Percentiles rank a stretch among this genome's conserved stretches.
Conservation (phyloP, 2,797 vertebrate species). For the Pipistrellus pygmaeus region DNA sequence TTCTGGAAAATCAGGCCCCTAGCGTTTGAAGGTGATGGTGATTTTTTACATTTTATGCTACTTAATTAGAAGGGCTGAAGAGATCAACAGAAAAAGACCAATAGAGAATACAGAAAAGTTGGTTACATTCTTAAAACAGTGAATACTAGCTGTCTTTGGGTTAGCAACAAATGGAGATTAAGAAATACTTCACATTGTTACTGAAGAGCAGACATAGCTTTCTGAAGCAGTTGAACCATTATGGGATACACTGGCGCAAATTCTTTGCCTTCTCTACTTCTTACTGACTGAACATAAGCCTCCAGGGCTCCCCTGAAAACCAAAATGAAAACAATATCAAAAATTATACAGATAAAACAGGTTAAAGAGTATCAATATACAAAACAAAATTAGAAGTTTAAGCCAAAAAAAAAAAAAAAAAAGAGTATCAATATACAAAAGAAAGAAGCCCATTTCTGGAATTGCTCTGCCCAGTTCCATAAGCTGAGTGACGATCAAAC, state of each 20-base stretch:
- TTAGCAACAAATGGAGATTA: not conserved
- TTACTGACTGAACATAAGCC: conserved; percentile 96
- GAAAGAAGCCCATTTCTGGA: not conserved
- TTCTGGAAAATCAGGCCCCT: not conserved
- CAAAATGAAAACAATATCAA: conserved; percentile 65
- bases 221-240: conserved; percentile 97
- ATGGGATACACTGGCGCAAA: conserved; percentile 97
- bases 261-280: conserved; percentile 94
- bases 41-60: not conserved
- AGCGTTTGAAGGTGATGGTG: not conserved
- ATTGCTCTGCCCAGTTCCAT: not conserved
- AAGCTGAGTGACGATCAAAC: not conserved
- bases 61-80: not conserved
- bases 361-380: too few relatives aligned
- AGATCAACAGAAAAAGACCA: not conserved
- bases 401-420: too few relatives aligned
- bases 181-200: conserved; percentile 52
- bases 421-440: not conserved
- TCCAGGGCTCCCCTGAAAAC: conserved; percentile 93
- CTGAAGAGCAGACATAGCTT: conserved; percentile 88
- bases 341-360: not conserved
- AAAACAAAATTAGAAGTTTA: not conserved
- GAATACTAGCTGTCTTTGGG: not conserved
- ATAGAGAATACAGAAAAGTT: not conserved
- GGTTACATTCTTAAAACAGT: not conserved